phyloP scores from a whole-genome alignment of 2,113 vertebrate species.

The Colaptes auratus region DNA sequence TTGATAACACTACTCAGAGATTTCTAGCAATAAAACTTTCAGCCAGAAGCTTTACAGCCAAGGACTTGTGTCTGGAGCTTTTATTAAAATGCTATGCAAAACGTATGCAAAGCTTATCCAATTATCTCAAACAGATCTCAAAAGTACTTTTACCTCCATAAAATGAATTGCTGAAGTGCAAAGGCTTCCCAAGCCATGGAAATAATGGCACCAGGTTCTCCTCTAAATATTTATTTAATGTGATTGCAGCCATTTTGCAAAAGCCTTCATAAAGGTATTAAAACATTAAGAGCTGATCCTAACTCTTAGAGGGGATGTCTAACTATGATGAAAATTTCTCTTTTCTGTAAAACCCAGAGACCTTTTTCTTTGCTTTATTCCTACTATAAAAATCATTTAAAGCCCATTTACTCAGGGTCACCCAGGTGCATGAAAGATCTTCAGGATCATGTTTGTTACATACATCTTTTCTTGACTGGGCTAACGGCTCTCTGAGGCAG shows the following conservation, averaged over 20 bases:
- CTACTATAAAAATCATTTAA: constrained; percentile 49
- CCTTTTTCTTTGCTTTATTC: constrained; percentile 47
- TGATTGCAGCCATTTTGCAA: constrained; percentile 29
- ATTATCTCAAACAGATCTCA: constrained; percentile 28
- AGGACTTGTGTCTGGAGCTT: neutral
- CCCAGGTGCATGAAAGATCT: neutral
- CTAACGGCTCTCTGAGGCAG: neutral
- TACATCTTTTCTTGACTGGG: neutral
- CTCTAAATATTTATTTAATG: constrained; percentile 59
- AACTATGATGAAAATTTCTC: neutral
- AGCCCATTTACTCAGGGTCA: constrained; percentile 26
- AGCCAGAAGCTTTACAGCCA: constrained; percentile 5
- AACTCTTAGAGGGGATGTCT: neutral
- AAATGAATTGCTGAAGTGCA: constrained; percentile 28
- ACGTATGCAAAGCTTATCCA: neutral
- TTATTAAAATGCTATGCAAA: neutral
- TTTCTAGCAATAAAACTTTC: neutral
- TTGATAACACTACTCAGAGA: neutral
- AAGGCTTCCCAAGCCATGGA: constrained; percentile 40
- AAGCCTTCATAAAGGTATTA: constrained; percentile 30
- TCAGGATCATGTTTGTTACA: constrained; percentile 18
- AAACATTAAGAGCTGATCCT: constrained; percentile 30
- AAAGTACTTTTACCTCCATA: constrained; percentile 18
- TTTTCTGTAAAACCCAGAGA: constrained; percentile 50
- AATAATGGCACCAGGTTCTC: constrained; percentile 28